A percentile compares a stretch with the other conserved stretches of the same genome.
Evolutionary conservation across 2,888 invertebrate genomes (phyloP).

Genomic region (Elmis aenea): DNA sequence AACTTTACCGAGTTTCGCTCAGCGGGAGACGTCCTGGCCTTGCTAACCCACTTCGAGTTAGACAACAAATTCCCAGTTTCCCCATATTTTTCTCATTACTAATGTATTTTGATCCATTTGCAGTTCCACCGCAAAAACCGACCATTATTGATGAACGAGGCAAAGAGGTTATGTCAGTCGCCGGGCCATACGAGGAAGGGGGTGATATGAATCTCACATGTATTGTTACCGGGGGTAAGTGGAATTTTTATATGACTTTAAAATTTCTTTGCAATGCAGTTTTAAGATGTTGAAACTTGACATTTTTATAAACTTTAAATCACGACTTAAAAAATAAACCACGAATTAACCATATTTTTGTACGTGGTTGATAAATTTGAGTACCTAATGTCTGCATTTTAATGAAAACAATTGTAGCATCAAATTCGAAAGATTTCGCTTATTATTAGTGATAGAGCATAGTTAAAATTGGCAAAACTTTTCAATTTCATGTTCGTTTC

Average conservation of each 20-base stretch:
- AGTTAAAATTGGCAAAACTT: too few relatives aligned
- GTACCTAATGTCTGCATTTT: too few relatives aligned
- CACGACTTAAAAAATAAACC: too few relatives aligned
- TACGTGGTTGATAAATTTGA: too few relatives aligned
- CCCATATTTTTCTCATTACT: constrained; percentile 24
- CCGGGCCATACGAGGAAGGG: constrained; percentile 71
- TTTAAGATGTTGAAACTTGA: too few relatives aligned
- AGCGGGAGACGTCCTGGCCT: constrained; percentile 19
- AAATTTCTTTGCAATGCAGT: background rate
- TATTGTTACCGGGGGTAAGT: constrained; percentile 72
- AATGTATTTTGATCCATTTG: constrained; percentile 40
- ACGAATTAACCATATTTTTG: too few relatives aligned
- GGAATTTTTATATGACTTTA: background rate
- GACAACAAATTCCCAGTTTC: constrained; percentile 16
- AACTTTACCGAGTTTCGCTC: constrained; percentile 12
- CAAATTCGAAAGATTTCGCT: too few relatives aligned
- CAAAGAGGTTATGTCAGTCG: constrained; percentile 56
- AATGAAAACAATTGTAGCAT: too few relatives aligned
- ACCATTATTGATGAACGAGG: constrained; percentile 67
- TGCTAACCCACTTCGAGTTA: constrained; percentile 21
- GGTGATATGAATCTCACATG: constrained; percentile 67
- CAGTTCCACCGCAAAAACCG: constrained; percentile 71
- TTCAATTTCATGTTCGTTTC: too few relatives aligned
- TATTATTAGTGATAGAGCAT: too few relatives aligned
- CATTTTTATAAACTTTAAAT: too few relatives aligned